A percentile compares a stretch with the other conserved stretches of the same genome.
Conservation (phyloP, 2,113 vertebrate species). For the Pollimyrus isidori region DNA sequence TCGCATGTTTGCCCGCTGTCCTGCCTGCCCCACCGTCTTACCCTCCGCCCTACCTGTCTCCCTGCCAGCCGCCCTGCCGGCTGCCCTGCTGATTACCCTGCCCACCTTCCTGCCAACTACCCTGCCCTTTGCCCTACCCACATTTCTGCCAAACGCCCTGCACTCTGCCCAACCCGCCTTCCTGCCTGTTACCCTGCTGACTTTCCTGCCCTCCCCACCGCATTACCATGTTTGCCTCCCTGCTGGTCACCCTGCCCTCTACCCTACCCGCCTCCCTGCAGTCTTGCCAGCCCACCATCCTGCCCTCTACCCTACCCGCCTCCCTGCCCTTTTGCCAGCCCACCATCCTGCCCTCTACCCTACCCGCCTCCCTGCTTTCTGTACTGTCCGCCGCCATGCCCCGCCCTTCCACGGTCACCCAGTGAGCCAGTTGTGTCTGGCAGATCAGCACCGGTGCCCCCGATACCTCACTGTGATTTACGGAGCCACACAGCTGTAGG, state of each 20-base stretch:
- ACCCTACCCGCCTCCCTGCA: neutral
- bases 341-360: neutral
- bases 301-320: neutral
- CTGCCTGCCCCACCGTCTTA: neutral
- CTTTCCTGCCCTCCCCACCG: neutral
- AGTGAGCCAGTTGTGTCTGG: neutral
- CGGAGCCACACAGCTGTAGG: constrained; percentile 22
- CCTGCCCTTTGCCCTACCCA: neutral
- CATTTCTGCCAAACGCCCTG: neutral
- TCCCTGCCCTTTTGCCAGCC: too few relatives aligned
- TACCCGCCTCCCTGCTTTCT: neutral
- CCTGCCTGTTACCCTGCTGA: neutral
- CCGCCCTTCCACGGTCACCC: neutral
- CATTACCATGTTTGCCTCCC: neutral
- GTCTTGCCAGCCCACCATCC: accelerated
- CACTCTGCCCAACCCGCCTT: neutral
- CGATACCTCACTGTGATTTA: constrained; percentile 14
- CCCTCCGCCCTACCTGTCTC: neutral
- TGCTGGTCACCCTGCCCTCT: neutral
- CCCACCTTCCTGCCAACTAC: neutral
- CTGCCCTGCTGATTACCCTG: neutral
- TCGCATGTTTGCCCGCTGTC: neutral
- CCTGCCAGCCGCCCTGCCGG: neutral
- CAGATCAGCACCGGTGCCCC: neutral
- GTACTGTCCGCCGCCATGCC: too few relatives aligned